A percentile compares a stretch with the other conserved stretches of the same genome.
Conservation (phyloP, 2,797 vertebrate species). For the Rhinatrema bivittatum region DNA sequence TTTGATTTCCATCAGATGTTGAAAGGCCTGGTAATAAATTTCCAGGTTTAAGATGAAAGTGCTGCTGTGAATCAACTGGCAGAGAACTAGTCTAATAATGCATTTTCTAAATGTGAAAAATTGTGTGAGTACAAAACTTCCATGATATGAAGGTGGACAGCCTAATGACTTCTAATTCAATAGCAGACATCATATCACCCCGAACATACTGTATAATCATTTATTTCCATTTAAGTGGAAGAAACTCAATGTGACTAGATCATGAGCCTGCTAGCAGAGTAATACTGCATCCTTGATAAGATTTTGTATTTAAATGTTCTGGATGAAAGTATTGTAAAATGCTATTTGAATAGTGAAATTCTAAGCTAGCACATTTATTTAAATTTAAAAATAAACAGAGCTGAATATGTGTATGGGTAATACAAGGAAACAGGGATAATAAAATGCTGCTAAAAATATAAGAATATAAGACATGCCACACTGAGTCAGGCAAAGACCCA, state of each 20-base stretch:
- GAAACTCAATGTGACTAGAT: slow-evolving; percentile 58
- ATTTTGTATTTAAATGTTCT: slow-evolving; percentile 81
- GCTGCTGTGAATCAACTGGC: slow-evolving; percentile 24
- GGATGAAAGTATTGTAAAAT: slow-evolving; percentile 76
- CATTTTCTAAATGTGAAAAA: slow-evolving; percentile 43
- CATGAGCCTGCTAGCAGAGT: slow-evolving; percentile 46
- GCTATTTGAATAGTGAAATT: slow-evolving; percentile 86
- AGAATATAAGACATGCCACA: too few species aligned
- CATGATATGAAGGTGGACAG: slow-evolving; percentile 40
- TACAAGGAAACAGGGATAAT: too few species aligned
- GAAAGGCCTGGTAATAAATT: slow-evolving; percentile 34
- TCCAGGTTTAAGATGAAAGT: slow-evolving; percentile 44
- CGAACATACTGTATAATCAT: slow-evolving; percentile 49
- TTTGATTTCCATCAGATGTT: slow-evolving; percentile 41
- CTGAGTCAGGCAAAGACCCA: too few species aligned
- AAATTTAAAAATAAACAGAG: slow-evolving; percentile 31
- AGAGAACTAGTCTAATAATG: slow-evolving; percentile 36
- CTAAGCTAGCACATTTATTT: slow-evolving; percentile 75
- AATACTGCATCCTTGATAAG: slow-evolving; percentile 78
- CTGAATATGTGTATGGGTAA: slow-evolving; percentile 41
- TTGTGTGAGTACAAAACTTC: slow-evolving; percentile 38
- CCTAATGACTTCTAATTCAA: slow-evolving; percentile 41
- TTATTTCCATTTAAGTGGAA: slow-evolving; percentile 62
- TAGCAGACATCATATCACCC: slow-evolving; percentile 48
- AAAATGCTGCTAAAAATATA: too few species aligned